Evolutionary conservation across 2,888 invertebrate genomes (phyloP), one percentile per base, ranked within the genome.

Genomic region (Bombylius major): DNA sequence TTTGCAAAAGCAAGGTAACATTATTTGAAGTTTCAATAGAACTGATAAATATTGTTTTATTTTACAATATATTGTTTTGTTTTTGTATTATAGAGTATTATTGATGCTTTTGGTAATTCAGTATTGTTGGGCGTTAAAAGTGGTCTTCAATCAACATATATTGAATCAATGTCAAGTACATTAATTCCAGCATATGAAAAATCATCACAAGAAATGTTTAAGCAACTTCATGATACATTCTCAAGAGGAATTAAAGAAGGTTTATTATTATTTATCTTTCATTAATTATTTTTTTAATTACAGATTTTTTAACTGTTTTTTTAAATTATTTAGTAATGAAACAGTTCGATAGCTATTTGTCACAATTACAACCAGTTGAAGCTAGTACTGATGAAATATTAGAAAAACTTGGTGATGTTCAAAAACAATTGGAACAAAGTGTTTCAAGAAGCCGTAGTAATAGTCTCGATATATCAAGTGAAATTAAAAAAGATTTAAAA

Each of bases 201-300:
- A 69, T 83, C 89, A 55, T 89, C 89, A 64, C 84, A 86, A 66
- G 83, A 83, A 67, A 87, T 97, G 80, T 93, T 95, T 70, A 80
- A 83, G 50, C 95, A 97, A 74, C 79, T 97, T 56, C 92, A 93
- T 70, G 87, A 89, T 53, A 82, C 87, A 23, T 97, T 96, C 75
- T 83, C 86, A 53, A 81, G 80, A 61, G 97, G 97, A 54, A 90
- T 94, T 8, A 86, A 86, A 69, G 94, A 96, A 75, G 93, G 94
- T 94, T 76, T 64, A 66, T 63, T 46, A 44, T 23, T 46, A 39
- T 39, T 51, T 23, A 50, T 39, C 31, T 23, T 5, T 31, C 1
- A 11, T 11, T 42, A 11, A 5, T 32, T 32, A 5, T 32, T 32
- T 48, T 32, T 48, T 32, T 36, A 8, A 36, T 8, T 36, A 3